A percentile compares a stretch with the other conserved stretches of the same genome.
Evolutionary conservation across 2,113 vertebrate species (phyloP).

Genomic region (Setophaga coronata): DNA sequence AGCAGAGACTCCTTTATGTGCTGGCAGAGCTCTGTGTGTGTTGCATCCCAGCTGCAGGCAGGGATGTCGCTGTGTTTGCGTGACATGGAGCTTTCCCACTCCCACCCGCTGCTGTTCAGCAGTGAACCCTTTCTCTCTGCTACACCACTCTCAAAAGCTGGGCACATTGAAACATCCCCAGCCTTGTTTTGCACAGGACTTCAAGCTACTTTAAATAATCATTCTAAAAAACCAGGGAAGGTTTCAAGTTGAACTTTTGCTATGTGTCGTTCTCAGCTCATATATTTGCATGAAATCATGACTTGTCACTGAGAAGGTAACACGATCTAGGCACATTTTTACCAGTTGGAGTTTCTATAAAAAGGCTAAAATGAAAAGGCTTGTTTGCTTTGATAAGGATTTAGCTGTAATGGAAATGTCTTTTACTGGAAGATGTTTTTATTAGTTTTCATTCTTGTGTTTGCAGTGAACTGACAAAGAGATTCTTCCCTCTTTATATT

Average conservation of each 20-base stretch:
- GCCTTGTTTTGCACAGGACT: not conserved
- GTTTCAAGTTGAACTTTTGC: constrained; percentile 4
- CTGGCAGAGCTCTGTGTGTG: not conserved
- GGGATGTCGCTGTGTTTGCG: not conserved
- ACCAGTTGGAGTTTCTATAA: not conserved
- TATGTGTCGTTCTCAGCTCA: not conserved
- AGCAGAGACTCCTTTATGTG: not conserved
- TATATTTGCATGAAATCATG: constrained; percentile 21
- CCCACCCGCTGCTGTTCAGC: not conserved
- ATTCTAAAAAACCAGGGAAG: not conserved
- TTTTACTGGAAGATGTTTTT: constrained; percentile 39
- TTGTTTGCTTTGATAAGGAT: constrained; percentile 58
- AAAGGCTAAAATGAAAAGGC: constrained; percentile 19
- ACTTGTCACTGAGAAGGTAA: constrained; percentile 13
- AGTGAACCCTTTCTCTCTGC: not conserved
- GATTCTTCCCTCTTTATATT: not conserved
- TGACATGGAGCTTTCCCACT: not conserved
- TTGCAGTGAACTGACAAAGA: constrained; percentile 18
- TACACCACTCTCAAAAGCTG: not conserved
- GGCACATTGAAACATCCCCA: not conserved
- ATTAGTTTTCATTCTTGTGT: constrained; percentile 38
- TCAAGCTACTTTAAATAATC: not conserved
- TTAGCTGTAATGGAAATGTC: constrained; percentile 38
- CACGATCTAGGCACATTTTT: not conserved
- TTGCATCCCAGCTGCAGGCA: not conserved